Evolutionary conservation across 2,888 invertebrate species (phyloP), one percentile per base, ranked within the genome.

Genomic region (Stomorhina lunata): DNA sequence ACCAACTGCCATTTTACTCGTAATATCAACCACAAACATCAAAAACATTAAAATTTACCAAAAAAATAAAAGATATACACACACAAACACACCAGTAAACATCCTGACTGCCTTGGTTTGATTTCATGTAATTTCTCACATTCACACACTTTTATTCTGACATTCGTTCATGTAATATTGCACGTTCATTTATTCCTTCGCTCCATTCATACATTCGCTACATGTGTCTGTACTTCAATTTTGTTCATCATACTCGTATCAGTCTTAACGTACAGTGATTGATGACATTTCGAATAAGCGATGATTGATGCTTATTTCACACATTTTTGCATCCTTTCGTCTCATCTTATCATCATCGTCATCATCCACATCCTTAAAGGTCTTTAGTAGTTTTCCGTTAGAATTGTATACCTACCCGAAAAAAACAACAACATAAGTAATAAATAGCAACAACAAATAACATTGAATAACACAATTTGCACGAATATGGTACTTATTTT

Each of bases 271-370:
- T 66, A 79, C 86, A 86, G 86, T 89, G 89, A 89, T 89, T 89
- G 89, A 89, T 90, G 89, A 88, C 88, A 88, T 89, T 86, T 88
- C 88, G 87, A 88, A 89, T 89, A 88, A 89, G 88, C 89, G 87
- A 89, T 89, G 89, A 89, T 90, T 90, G 89, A 89, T 90, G 90
- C 87, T 87, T 87, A 86, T 87, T 86, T 87, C 86, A 88, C 89
- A 89, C 88, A 88, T 86, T 86, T 86, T 79, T 63, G 45, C 78
- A 69, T 75, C 71, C 82, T 66, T 75, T 76, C 50, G 50, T 76
- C 57, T 15, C 9, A 22, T 53, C n/a, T n/a, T n/a, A n/a, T n/a
- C n/a, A n/a, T n/a, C n/a, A n/a, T n/a, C n/a, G n/a, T n/a, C 59
- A 61, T 10, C 15, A 20, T 32, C 20, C n/a, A 50, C 6, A 15